Conservation (phyloP, 64 coral and sea anemone species). For the Montipora cactus region DNA sequence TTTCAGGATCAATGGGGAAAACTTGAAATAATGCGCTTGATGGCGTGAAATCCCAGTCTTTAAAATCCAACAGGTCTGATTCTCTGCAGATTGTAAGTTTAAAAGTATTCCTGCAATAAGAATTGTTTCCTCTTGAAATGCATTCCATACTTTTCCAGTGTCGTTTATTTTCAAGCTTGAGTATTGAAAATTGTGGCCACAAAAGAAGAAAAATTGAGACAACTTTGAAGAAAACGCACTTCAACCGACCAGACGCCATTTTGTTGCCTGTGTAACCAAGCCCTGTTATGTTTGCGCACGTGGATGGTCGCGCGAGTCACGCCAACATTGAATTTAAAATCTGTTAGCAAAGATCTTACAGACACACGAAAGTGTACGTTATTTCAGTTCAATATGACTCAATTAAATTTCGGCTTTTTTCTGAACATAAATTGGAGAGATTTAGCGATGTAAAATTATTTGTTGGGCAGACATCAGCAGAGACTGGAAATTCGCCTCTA, state of each 20-base stretch:
- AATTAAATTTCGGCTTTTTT: too few species aligned
- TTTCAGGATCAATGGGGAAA: conserved; percentile 76
- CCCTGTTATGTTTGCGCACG: neutral
- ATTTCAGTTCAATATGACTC: too few species aligned
- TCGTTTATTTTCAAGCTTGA: neutral
- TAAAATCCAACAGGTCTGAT: conserved; percentile 26
- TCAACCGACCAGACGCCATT: neutral
- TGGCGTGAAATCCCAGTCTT: conserved; percentile 70
- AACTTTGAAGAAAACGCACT: neutral
- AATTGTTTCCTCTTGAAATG: neutral
- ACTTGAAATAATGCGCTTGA: conserved; percentile 51
- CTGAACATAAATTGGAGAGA: too few species aligned
- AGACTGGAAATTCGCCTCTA: too few species aligned
- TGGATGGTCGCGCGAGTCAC: too few species aligned
- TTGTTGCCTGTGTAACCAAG: neutral
- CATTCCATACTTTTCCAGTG: neutral
- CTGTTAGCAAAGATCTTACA: too few species aligned
- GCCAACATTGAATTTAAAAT: too few species aligned
- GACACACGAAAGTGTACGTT: neutral
- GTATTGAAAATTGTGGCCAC: neutral
- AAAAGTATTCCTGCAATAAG: neutral
- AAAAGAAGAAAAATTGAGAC: neutral
- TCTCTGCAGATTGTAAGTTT: neutral
- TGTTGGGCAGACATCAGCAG: too few species aligned
- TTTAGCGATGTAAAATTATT: too few species aligned